phyloP scores from a whole-genome alignment of 2,797 vertebrate species.

The Amblyraja radiata region DNA sequence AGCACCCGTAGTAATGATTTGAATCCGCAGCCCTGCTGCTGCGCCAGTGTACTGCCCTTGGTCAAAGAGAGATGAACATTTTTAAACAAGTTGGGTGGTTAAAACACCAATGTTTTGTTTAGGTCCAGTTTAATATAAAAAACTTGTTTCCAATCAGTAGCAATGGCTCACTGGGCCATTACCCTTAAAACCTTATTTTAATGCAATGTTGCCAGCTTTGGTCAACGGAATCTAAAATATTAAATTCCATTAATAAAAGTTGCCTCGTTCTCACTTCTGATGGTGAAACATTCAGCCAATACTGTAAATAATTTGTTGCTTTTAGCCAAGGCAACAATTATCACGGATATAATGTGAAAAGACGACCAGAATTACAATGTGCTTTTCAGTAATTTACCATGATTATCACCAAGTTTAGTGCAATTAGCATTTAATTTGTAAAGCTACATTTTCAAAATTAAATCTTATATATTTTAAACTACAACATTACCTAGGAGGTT shows the following conservation, averaged over 20 bases:
- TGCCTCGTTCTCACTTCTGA: neutral
- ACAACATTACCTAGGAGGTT: conserved; percentile 31
- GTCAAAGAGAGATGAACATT: neutral
- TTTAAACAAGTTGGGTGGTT: neutral
- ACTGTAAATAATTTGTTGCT: conserved; percentile 4
- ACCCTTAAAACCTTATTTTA: neutral
- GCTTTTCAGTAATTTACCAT: conserved; percentile 4
- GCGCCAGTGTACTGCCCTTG: too few species aligned
- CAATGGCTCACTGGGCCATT: neutral
- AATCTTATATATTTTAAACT: conserved; percentile 27
- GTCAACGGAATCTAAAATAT: neutral
- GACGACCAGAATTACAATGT: conserved; percentile 18
- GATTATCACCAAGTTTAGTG: conserved; percentile 27
- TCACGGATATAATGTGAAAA: conserved; percentile 2
- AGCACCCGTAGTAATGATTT: too few species aligned
- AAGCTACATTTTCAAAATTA: conserved; percentile 36
- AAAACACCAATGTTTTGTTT: neutral
- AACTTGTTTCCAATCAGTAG: neutral
- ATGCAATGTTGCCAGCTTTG: neutral
- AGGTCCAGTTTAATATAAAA: neutral
- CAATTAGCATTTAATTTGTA: conserved; percentile 35
- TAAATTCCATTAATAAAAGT: neutral
- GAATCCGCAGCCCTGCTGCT: too few species aligned
- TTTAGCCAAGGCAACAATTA: conserved; percentile 30
- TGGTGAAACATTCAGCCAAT: neutral